A percentile compares a stretch with the other conserved stretches of the same genome.
phyloP scores from a whole-genome alignment of 2,113 vertebrate species.

The Urocolius indicus region DNA sequence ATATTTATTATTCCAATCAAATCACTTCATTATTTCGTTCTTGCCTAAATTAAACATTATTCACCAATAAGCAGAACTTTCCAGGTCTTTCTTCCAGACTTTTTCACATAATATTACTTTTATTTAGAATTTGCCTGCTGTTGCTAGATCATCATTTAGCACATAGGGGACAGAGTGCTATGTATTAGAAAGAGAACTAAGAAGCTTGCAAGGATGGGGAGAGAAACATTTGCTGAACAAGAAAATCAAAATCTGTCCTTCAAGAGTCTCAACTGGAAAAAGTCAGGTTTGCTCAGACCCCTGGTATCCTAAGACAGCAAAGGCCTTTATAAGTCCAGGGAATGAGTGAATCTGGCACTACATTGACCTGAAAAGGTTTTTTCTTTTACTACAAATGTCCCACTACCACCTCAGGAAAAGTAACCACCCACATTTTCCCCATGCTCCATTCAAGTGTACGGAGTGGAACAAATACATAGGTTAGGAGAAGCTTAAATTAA shows the following conservation, averaged over 20 bases:
- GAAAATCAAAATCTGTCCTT: conserved; percentile 2
- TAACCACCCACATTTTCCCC: neutral
- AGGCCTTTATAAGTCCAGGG: neutral
- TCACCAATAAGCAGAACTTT: neutral
- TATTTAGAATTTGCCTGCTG: neutral
- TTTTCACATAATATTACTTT: neutral
- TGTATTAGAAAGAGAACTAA: neutral
- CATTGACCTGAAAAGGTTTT: neutral
- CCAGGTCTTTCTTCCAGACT: neutral
- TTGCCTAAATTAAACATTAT: neutral
- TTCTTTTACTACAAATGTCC: neutral
- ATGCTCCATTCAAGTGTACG: neutral
- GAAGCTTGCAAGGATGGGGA: neutral
- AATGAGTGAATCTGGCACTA: neutral
- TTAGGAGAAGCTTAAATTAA: neutral
- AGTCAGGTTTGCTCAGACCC: neutral
- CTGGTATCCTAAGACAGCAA: neutral
- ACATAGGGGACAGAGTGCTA: neutral
- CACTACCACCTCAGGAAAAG: neutral
- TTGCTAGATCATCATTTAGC: conserved; percentile 15
- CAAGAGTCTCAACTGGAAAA: neutral
- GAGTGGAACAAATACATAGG: neutral
- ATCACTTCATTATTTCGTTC: neutral
- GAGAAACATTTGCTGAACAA: neutral
- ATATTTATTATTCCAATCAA: neutral